Conservation (phyloP, 2,888 invertebrate genomes). For the Scaptomyza cyrtandrae region DNA sequence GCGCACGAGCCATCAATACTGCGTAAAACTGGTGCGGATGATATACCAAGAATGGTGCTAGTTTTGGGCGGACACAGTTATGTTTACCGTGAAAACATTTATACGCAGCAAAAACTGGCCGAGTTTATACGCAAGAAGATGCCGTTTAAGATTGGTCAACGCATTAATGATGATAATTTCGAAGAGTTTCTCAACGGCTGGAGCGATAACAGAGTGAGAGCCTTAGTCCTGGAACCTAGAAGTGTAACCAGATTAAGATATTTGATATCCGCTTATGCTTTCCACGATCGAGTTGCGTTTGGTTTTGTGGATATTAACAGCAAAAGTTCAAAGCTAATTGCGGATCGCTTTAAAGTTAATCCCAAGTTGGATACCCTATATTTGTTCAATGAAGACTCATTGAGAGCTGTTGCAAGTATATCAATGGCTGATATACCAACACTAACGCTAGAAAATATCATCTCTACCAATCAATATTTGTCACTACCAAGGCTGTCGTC, state of each 20-base stretch:
- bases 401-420: slow-evolving; percentile 92
- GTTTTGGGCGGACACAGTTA: slow-evolving; percentile 93
- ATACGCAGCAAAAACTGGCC: slow-evolving; percentile 91
- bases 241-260: slow-evolving; percentile 92
- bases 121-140: slow-evolving; percentile 95
- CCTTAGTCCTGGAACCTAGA: slow-evolving; percentile 93
- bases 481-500: slow-evolving; percentile 95
- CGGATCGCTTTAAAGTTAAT: slow-evolving; percentile 89
- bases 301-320: slow-evolving; percentile 90
- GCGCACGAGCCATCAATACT: slow-evolving; percentile 92
- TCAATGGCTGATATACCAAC: slow-evolving; percentile 96
- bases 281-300: slow-evolving; percentile 93
- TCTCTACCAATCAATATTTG: slow-evolving; percentile 94
- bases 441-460: slow-evolving; percentile 93
- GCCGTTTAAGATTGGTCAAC: slow-evolving; percentile 91
- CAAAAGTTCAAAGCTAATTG: slow-evolving; percentile 87
- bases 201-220: slow-evolving; percentile 96
- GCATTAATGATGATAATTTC: slow-evolving; percentile 89
- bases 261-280: slow-evolving; percentile 94
- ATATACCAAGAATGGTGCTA: slow-evolving; percentile 92
- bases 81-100: slow-evolving; percentile 92
- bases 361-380: slow-evolving; percentile 91
- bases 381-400: slow-evolving; percentile 94
- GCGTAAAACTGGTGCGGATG: slow-evolving; percentile 91
- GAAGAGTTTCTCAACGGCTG: slow-evolving; percentile 94